Evolutionary conservation across 2,797 vertebrate genomes (phyloP), one percentile per base, ranked within the genome.

Genomic region (Lemur catta): DNA sequence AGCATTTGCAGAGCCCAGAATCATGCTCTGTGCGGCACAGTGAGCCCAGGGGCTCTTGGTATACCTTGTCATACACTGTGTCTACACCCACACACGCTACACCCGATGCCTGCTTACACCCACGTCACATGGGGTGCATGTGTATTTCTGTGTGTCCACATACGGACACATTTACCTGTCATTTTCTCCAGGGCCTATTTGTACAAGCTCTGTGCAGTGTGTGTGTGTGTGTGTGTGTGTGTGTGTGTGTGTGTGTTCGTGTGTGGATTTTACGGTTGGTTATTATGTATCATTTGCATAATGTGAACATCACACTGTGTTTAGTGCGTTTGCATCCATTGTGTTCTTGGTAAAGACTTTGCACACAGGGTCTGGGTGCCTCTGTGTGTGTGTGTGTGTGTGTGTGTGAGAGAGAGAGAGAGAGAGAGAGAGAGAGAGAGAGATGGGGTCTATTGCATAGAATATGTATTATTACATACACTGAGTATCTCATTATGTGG

Each of bases 11-110:
- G n/a, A 33, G 50, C 41, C n/a, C 24, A 2, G 6, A n/a, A n/a
- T n/a, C n/a, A 14, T 38, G 33, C 41, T 65, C 14, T 20, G 0
- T 0, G 55, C 20, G 2, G 11, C 13, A 33, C 6, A 0, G 22
- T 0, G 20, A 41, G n/a, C 78, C 78, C 2, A 0, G 30, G 4
- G 46, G 4, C 38, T 3, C 61, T 12, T 12, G 38, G 35, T 41
- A 12, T 9, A 11, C 38, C 50, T 7, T 20, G 7, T 17, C 71
- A 28, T 4, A 13, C 35, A 18, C 4, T 13, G 20, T 20, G 4
- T 30, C 0, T 2, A 1, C 2, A 8, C 6, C 41, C 33, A 1
- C 15, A 4, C 2, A 4, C 2, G 1, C 57, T 3, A 8, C 6
- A 4, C 48, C 20, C 38, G 1, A 1, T 1, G 33, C 38, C 46